Percentiles rank a stretch among this genome's conserved stretches.
Conservation (phyloP, 2,113 vertebrate species). For the Felis chaus region DNA sequence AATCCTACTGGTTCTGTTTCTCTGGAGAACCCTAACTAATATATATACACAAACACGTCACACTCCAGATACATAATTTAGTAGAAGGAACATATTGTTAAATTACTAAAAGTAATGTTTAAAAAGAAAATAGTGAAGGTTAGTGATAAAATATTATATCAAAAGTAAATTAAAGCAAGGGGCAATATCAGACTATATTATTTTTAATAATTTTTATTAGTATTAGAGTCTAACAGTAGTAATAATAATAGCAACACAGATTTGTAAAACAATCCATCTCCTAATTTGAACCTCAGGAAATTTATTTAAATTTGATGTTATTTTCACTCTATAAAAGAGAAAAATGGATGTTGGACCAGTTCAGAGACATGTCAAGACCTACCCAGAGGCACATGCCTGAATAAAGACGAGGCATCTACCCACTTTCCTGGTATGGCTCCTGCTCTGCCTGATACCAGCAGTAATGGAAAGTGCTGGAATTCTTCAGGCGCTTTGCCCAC, state of each 20-base stretch:
- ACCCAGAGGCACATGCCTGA: background rate
- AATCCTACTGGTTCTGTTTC: background rate
- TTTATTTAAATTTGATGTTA: background rate
- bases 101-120: background rate
- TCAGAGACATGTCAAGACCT: background rate
- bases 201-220: background rate
- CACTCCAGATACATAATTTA: background rate
- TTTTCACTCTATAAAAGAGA: background rate
- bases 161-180: background rate
- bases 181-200: background rate
- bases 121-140: background rate
- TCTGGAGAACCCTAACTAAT: background rate
- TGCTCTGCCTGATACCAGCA: too few species aligned
- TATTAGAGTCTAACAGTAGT: background rate
- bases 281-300: background rate
- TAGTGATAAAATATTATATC: background rate
- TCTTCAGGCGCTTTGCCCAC: background rate
- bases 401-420: fast-evolving
- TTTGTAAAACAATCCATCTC: background rate
- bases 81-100: background rate
- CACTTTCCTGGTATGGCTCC: background rate
- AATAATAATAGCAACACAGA: background rate
- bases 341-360: background rate
- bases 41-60: background rate
- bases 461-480: background rate